A percentile compares a stretch with the other conserved stretches of the same genome.
phyloP scores from a whole-genome alignment of 1,140 invertebrate genomes.

The Drosophila albomicans region DNA sequence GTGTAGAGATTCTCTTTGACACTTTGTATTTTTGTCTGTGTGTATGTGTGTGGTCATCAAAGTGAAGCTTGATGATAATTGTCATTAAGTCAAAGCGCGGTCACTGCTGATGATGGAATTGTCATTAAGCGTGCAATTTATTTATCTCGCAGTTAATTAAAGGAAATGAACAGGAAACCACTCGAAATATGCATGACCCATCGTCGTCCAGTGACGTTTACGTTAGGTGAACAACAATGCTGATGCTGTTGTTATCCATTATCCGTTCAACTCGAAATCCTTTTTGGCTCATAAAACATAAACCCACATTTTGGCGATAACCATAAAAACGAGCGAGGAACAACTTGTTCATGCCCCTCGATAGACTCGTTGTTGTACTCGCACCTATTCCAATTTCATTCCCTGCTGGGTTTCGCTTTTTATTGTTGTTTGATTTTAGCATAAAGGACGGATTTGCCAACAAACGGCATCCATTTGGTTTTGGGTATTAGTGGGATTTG shows the following conservation, averaged over 20 bases:
- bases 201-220: no score
- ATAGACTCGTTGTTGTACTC: constrained; percentile 7
- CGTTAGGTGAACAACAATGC: not conserved
- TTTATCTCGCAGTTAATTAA: constrained; percentile 49
- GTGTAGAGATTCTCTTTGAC: constrained; percentile 46
- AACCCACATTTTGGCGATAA: constrained; percentile 60
- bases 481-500: constrained; percentile 74
- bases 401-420: constrained; percentile 52
- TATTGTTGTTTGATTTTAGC: constrained; percentile 78
- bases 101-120: constrained; percentile 32
- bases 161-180: constrained; percentile 34
- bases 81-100: constrained; percentile 35
- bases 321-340: constrained; percentile 54
- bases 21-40: not conserved
- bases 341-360: constrained; percentile 27
- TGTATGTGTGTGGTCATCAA: constrained; percentile 33
- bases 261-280: constrained; percentile 9
- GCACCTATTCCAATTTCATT: constrained; percentile 42
- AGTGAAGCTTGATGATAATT: constrained; percentile 46
- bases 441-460: constrained; percentile 74
- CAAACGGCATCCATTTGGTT: constrained; percentile 73
- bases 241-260: not conserved
- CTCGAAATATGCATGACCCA: constrained; percentile 2
- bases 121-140: constrained; percentile 42
- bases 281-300: constrained; percentile 64